Percentiles rank a stretch among this genome's conserved stretches.
Conservation (phyloP, 2,888 invertebrate genomes). For the Seira ritae region DNA sequence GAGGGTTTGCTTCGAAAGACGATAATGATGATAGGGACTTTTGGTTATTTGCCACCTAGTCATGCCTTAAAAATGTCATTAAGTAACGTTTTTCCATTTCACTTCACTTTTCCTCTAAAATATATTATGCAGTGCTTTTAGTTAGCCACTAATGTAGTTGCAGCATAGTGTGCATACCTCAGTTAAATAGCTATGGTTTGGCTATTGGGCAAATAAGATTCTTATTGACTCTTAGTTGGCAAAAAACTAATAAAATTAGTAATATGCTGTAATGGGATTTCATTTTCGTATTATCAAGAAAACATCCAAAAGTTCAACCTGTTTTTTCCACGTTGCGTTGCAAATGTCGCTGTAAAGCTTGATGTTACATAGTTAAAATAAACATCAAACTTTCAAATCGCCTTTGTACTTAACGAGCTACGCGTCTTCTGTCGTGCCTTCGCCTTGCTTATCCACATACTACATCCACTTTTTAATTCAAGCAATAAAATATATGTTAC, state of each 20-base stretch:
- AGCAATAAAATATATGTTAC: not conserved
- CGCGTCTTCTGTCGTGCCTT: not conserved
- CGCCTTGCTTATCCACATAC: not conserved
- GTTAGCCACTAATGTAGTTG: too few species aligned
- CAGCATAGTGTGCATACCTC: too few species aligned
- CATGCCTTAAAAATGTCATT: slow-evolving; percentile 55
- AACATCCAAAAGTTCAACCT: not conserved
- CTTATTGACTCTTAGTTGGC: not conserved
- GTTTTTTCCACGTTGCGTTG: not conserved
- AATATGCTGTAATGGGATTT: not conserved
- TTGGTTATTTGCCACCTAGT: slow-evolving; percentile 37
- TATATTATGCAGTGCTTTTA: not conserved
- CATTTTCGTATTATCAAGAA: not conserved
- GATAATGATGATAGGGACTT: not conserved
- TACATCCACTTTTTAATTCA: too few species aligned
- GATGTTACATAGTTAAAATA: slow-evolving; percentile 44
- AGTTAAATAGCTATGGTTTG: not conserved
- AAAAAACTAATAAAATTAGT: not conserved
- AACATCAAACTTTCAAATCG: slow-evolving; percentile 55
- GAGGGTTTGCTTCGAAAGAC: not conserved
- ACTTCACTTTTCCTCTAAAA: slow-evolving; percentile 22
- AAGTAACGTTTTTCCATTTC: slow-evolving; percentile 52
- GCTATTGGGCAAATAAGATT: too few species aligned
- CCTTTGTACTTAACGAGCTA: slow-evolving; percentile 1
- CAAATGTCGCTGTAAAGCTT: too few species aligned